Conservation (phyloP, 2,888 invertebrate genomes). For the Torymus tubicola region DNA sequence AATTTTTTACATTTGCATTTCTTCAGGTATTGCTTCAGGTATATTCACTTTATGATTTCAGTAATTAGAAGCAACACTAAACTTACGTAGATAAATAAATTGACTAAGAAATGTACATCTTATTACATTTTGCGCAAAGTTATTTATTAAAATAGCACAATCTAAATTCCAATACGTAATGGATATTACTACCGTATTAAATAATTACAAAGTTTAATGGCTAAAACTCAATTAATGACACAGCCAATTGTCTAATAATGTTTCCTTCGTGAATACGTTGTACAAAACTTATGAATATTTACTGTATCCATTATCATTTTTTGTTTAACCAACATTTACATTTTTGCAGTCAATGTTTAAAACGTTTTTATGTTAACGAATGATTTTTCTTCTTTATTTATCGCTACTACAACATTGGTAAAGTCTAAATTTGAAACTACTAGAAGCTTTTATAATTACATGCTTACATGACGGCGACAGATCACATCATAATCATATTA, state of each 20-base stretch:
- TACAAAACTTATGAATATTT: conserved; percentile 11
- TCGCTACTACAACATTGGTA: not conserved
- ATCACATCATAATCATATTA: not conserved
- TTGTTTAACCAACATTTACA: conserved; percentile 1
- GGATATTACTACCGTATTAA: not conserved
- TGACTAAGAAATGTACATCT: conserved; percentile 48
- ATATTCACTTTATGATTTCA: no score
- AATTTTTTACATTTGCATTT: conserved; percentile 13
- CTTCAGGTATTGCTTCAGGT: not conserved
- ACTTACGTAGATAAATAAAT: conserved; percentile 6
- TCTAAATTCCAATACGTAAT: not conserved
- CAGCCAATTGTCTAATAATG: conserved; percentile 29
- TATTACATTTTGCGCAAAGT: not conserved
- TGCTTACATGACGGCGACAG: conserved; percentile 12
- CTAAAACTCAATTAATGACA: conserved; percentile 25
- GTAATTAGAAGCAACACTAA: conserved; percentile 29
- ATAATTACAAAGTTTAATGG: not conserved
- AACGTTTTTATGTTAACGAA: not conserved
- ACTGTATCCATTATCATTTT: not conserved
- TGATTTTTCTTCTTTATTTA: conserved; percentile 4
- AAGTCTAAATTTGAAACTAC: conserved; percentile 31
- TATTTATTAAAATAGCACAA: not conserved
- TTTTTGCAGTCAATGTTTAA: not conserved
- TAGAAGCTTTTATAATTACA: conserved; percentile 31
- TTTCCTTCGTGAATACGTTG: conserved; percentile 19